Percentiles rank a stretch among this genome's conserved stretches.
Conservation (phyloP, 1,140 invertebrate species). For the Polypedilum vanderplanki region DNA sequence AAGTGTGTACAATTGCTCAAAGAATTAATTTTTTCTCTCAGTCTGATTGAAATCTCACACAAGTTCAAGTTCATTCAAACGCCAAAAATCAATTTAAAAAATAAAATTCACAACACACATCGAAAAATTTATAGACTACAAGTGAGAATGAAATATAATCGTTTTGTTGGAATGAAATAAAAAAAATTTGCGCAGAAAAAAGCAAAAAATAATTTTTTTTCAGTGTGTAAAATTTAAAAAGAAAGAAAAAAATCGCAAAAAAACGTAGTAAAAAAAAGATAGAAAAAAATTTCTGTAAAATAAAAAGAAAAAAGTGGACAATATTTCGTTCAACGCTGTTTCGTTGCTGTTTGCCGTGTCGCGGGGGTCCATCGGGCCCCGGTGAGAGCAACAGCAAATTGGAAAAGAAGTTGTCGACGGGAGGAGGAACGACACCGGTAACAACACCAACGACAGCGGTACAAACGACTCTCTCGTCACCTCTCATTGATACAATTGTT, state of each 20-base stretch:
- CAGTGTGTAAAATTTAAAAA: neutral
- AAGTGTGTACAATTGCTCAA: too few species aligned
- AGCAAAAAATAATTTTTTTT: neutral
- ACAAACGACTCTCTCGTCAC: slow-evolving; percentile 42
- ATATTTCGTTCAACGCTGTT: slow-evolving; percentile 41
- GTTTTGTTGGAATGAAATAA: too few species aligned
- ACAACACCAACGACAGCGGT: slow-evolving; percentile 42
- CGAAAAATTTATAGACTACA: too few species aligned
- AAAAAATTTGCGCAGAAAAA: too few species aligned
- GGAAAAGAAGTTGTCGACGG: slow-evolving; percentile 21
- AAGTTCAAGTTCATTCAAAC: too few species aligned
- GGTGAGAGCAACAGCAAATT: slow-evolving; percentile 30
- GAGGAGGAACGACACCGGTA: slow-evolving; percentile 38
- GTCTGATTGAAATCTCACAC: too few species aligned
- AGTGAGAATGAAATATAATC: too few species aligned
- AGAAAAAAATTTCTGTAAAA: neutral
- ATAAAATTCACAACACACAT: too few species aligned
- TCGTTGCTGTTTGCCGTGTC: slow-evolving; percentile 59
- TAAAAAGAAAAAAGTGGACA: slow-evolving; percentile 8
- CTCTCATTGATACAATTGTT: slow-evolving; percentile 38
- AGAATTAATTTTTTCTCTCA: too few species aligned
- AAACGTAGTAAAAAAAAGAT: neutral
- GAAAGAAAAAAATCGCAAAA: neutral
- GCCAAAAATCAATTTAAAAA: too few species aligned
- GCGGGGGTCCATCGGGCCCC: slow-evolving; percentile 55